Conservation (phyloP, 2,113 vertebrate species). For the Micromys minutus region DNA sequence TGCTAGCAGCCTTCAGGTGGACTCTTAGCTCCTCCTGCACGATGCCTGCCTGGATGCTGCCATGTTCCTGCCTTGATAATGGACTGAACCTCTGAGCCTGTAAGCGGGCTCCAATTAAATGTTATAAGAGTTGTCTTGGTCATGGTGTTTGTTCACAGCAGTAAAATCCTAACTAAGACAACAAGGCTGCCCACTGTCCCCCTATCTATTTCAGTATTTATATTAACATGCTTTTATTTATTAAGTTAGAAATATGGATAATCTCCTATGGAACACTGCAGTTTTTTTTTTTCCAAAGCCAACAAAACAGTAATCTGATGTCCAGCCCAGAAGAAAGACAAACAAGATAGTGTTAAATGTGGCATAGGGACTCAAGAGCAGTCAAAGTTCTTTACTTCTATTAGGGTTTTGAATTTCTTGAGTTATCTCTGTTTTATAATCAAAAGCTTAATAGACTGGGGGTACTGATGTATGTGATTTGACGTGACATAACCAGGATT, state of each 20-base stretch:
- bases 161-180: no score
- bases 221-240: constrained; percentile 67
- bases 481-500: no score
- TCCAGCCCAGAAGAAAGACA: constrained; percentile 57
- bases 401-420: constrained; percentile 24
- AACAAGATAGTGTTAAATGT: constrained; percentile 35
- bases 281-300: constrained; percentile 72
- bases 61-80: no score
- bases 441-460: background rate
- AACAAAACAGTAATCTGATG: constrained; percentile 53
- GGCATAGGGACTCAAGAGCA: background rate
- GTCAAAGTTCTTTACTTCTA: constrained; percentile 8
- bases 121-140: no score
- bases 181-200: no score
- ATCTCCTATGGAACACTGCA: constrained; percentile 56
- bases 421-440: constrained; percentile 7
- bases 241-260: constrained; percentile 63
- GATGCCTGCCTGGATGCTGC: no score
- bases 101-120: no score
- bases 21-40: no score
- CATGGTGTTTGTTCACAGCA: no score
- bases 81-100: no score
- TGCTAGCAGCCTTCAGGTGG: no score
- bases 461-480: background rate
- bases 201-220: background rate